These are phyloP conservation scores for Miichthys miiuy DNA, from an alignment of 2,797 vertebrate species.

Conservation along the genomic window DNA sequence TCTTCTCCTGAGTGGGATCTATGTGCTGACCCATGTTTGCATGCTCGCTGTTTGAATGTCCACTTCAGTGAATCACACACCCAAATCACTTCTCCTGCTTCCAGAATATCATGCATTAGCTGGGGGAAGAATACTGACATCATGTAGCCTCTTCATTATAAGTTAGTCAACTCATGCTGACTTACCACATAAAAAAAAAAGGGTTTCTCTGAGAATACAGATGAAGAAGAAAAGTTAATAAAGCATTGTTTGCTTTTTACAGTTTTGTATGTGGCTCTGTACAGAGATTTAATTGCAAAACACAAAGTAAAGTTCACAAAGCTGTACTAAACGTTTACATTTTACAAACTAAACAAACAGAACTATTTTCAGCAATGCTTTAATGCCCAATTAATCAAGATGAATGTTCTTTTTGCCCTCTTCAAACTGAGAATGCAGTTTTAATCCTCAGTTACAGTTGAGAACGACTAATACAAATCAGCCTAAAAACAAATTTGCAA, in stretches of 20 bases:
- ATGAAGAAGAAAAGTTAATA: background rate
- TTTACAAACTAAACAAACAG: background rate
- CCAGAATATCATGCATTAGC: conserved; percentile 32
- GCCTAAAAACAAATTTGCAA: background rate
- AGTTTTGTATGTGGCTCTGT: background rate
- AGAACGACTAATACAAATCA: background rate
- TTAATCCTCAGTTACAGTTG: background rate
- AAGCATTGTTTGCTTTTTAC: background rate
- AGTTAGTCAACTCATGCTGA: conserved; percentile 18
- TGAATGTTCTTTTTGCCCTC: conserved; percentile 8
- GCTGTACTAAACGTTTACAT: background rate
- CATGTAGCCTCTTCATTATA: conserved; percentile 29
- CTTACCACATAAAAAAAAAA: background rate
- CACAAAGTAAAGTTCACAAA: background rate
- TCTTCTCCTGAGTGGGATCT: conserved; percentile 66
- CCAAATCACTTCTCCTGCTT: conserved; percentile 40
- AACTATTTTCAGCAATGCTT: background rate
- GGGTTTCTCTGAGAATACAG: background rate
- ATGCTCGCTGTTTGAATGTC: conserved; percentile 59
- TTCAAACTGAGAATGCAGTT: background rate
- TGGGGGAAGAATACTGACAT: conserved; percentile 34
- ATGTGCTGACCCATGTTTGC: conserved; percentile 67
- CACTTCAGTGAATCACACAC: conserved; percentile 60
- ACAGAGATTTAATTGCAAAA: background rate
- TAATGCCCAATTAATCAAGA: conserved; percentile 15